Conservation (phyloP, 2,888 invertebrate species). For the Leptodirus hochenwartii region DNA sequence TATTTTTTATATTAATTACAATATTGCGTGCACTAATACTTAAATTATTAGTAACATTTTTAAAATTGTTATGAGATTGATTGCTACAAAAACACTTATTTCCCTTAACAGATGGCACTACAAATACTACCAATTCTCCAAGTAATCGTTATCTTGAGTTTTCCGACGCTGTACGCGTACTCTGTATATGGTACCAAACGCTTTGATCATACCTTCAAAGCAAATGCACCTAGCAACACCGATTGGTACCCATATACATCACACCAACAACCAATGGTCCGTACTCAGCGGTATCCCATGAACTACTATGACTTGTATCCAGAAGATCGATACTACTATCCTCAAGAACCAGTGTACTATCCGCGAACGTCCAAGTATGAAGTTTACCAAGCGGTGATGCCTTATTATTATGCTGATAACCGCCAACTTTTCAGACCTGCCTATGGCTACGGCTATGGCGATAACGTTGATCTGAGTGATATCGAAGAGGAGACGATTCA, state of each 20-base stretch:
- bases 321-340: slow-evolving; percentile 31
- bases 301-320: slow-evolving; percentile 26
- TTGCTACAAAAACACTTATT: slow-evolving; percentile 6
- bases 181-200: slow-evolving; percentile 27
- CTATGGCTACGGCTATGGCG: slow-evolving; percentile 27
- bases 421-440: slow-evolving; percentile 20
- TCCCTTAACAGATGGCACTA: slow-evolving; percentile 21
- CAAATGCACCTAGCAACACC: slow-evolving; percentile 6
- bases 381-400: slow-evolving; percentile 26
- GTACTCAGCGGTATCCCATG: slow-evolving; percentile 30
- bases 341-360: slow-evolving; percentile 21
- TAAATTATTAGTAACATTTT: too few relatives aligned
- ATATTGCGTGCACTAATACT: too few relatives aligned
- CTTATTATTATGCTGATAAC: slow-evolving; percentile 28
- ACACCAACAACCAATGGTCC: slow-evolving; percentile 18
- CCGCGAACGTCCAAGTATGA: slow-evolving; percentile 29
- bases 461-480: slow-evolving; percentile 30
- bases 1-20: too few relatives aligned
- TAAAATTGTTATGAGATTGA: too few relatives aligned
- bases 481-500: slow-evolving; percentile 39
- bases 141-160: slow-evolving; percentile 20
- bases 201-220: slow-evolving; percentile 19
- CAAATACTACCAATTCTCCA: slow-evolving; percentile 20
- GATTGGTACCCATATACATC: slow-evolving; percentile 16
- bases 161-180: slow-evolving; percentile 18